Conservation (phyloP, 1,140 invertebrate genomes). For the Drosophila arizonae region DNA sequence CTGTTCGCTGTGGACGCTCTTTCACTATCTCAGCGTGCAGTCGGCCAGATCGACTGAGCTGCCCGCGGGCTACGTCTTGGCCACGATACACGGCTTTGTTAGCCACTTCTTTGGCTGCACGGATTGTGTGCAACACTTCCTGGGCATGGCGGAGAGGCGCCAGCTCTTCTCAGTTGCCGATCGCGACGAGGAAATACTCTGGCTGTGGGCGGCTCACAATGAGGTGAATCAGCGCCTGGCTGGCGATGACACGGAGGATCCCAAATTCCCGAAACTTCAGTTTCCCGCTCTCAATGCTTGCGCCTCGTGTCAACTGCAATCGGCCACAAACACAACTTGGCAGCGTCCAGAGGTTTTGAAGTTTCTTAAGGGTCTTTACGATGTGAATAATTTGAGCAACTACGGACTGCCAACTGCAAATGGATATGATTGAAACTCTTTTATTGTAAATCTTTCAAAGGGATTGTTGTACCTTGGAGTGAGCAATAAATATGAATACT, state of each 20-base stretch:
- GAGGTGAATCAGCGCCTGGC: slow-evolving; percentile 93
- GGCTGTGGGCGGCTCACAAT: slow-evolving; percentile 98
- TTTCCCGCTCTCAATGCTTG: slow-evolving; percentile 91
- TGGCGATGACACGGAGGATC: slow-evolving; percentile 94
- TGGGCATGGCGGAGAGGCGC: slow-evolving; percentile 87
- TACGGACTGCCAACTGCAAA: slow-evolving; percentile 52
- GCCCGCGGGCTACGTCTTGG: slow-evolving; percentile 86
- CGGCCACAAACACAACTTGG: slow-evolving; percentile 29
- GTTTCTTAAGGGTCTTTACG: slow-evolving; percentile 49
- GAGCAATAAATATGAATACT: too few species aligned
- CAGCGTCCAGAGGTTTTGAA: slow-evolving; percentile 23
- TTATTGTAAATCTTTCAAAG: neutral
- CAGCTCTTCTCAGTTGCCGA: slow-evolving; percentile 86
- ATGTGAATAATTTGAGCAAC: slow-evolving; percentile 38
- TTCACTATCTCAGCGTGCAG: slow-evolving; percentile 95
- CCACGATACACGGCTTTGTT: slow-evolving; percentile 93
- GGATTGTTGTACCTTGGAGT: too few species aligned
- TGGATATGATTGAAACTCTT: slow-evolving; percentile 20
- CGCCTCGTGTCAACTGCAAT: slow-evolving; percentile 84
- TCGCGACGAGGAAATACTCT: slow-evolving; percentile 90
- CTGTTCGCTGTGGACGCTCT: slow-evolving; percentile 96
- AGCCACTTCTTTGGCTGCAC: slow-evolving; percentile 96
- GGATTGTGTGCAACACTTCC: slow-evolving; percentile 94
- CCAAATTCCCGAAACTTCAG: slow-evolving; percentile 93
- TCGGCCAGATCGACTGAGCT: slow-evolving; percentile 84